A percentile compares a stretch with the other conserved stretches of the same genome.
Conservation (phyloP, 1,140 invertebrate genomes). For the Apis cerana region DNA sequence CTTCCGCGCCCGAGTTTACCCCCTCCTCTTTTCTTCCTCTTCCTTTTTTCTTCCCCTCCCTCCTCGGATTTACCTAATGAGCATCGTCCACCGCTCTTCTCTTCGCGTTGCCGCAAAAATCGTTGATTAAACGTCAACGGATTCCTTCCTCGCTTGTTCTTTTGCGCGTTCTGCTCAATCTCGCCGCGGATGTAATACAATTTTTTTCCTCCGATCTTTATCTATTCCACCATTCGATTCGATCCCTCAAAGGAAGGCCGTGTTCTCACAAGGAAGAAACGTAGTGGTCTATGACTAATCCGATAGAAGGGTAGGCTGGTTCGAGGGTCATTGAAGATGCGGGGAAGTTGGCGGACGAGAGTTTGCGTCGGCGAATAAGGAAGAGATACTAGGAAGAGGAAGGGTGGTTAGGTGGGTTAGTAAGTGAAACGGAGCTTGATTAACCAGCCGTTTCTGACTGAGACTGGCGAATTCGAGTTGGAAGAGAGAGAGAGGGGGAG, state of each 20-base stretch:
- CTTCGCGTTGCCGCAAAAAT: too few species aligned
- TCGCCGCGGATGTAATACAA: too few species aligned
- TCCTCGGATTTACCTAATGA: constrained; percentile 67
- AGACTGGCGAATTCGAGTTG: not conserved
- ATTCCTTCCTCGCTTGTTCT: constrained; percentile 7
- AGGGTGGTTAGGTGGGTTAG: constrained; percentile 1
- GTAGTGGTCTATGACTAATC: constrained; percentile 22
- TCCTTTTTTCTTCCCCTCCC: not conserved
- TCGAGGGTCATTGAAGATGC: constrained; percentile 22
- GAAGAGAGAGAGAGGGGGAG: not conserved
- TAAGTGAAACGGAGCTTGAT: constrained; percentile 62
- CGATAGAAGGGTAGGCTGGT: not conserved
- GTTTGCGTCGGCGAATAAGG: not conserved
- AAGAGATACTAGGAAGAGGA: constrained; percentile 3
- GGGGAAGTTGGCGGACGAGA: not conserved
- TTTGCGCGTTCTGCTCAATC: too few species aligned
- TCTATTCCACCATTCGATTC: not conserved
- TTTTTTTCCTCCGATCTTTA: too few species aligned
- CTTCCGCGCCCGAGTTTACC: constrained; percentile 7
- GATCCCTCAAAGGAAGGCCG: not conserved
- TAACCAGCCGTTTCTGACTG: constrained; percentile 47
- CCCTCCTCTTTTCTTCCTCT: not conserved
- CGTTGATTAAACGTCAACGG: constrained; percentile 3
- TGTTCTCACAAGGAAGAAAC: not conserved
- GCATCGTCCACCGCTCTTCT: constrained; percentile 14